Percentiles rank a stretch among this genome's conserved stretches.
Conservation (phyloP, 2,113 vertebrate species). For the Circaetus gallicus region DNA sequence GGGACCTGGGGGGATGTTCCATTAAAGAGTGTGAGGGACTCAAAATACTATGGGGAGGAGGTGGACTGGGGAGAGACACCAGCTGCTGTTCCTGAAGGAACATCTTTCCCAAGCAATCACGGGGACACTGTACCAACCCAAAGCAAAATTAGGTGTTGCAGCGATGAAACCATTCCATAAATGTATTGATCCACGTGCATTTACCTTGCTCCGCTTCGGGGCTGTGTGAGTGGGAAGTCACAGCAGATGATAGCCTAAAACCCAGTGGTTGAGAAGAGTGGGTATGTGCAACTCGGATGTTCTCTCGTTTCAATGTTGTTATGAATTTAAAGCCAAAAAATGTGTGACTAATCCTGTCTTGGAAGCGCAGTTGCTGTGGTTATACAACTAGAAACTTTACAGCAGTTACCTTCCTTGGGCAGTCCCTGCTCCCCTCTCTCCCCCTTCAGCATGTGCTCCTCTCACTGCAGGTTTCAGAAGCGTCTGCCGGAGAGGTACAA, state of each 20-base stretch:
- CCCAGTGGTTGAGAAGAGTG: rapidly evolving
- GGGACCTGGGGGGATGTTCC: neutral
- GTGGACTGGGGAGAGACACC: neutral
- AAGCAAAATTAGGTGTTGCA: neutral
- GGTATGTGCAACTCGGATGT: neutral
- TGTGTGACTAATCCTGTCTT: neutral
- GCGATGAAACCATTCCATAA: neutral
- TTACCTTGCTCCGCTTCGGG: rapidly evolving
- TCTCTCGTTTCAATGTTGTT: neutral
- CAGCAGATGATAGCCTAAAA: neutral
- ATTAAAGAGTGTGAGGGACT: neutral
- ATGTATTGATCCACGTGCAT: neutral
- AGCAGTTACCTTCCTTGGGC: neutral
- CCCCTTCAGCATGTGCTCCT: neutral
- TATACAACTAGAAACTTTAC: neutral
- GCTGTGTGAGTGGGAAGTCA: neutral
- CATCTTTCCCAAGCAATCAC: neutral
- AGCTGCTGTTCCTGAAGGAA: neutral
- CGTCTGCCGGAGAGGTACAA: constrained; percentile 52
- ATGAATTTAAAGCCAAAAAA: neutral
- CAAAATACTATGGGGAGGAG: neutral
- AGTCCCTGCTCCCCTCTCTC: neutral
- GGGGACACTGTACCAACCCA: neutral
- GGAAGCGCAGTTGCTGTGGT: constrained; percentile 18
- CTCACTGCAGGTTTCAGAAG: neutral